Conservation (phyloP, 1,140 invertebrate species). For the Mamestra configurata region DNA sequence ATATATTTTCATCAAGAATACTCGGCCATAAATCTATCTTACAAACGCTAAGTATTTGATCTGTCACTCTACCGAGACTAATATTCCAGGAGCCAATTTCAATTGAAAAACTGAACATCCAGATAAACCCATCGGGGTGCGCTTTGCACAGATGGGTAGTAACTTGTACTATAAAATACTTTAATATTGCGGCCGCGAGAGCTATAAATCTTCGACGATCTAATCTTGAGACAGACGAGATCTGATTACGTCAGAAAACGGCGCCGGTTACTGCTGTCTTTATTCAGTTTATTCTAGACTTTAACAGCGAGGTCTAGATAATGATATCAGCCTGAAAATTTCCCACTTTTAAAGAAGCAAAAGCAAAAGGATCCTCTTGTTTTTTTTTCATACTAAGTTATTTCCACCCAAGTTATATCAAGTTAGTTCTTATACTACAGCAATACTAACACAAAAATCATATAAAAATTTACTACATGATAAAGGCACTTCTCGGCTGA, state of each 20-base stretch:
- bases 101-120: slow-evolving; percentile 29
- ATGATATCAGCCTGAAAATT: neutral
- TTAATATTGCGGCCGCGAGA: slow-evolving; percentile 40
- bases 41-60: neutral
- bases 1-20: neutral
- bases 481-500: too few relatives aligned
- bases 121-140: slow-evolving; percentile 27
- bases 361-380: too few relatives aligned
- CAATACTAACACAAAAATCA: too few relatives aligned
- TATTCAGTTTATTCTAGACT: slow-evolving; percentile 39
- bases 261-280: slow-evolving; percentile 21
- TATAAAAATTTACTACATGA: too few relatives aligned
- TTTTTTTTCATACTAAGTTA: too few relatives aligned
- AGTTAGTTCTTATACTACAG: too few relatives aligned
- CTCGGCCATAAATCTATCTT: neutral
- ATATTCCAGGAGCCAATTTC: neutral
- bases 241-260: slow-evolving; percentile 44
- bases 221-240: slow-evolving; percentile 45
- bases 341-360: neutral
- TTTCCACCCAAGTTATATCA: too few relatives aligned
- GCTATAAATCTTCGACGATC: slow-evolving; percentile 34
- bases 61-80: neutral
- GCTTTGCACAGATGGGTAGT: slow-evolving; percentile 25
- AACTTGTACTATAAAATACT: slow-evolving; percentile 47
- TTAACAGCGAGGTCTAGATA: slow-evolving; percentile 7